Evolutionary conservation across 2,888 invertebrate genomes (phyloP).

Genomic region (Apamea anceps): DNA sequence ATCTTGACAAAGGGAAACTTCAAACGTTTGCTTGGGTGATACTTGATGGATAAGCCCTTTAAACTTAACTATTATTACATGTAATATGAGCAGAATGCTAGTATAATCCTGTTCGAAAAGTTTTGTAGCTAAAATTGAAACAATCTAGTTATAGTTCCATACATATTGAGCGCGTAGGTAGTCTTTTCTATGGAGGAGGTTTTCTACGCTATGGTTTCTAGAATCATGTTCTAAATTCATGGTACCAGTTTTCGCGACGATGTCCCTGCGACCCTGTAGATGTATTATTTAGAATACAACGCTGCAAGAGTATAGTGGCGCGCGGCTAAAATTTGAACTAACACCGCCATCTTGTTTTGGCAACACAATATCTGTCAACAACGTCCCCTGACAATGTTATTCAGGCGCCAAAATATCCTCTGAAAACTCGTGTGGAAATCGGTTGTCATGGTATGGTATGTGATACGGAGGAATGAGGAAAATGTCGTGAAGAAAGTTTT

Average conservation of each 20-base stretch:
- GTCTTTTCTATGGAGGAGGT: too few relatives aligned
- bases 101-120: not conserved
- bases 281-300: not conserved
- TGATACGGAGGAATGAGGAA: too few relatives aligned
- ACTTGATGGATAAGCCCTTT: conserved; percentile 26
- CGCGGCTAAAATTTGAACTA: not conserved
- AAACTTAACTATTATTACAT: conserved; percentile 17
- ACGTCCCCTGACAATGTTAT: not conserved
- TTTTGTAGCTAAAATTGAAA: not conserved
- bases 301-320: not conserved
- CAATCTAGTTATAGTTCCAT: too few relatives aligned
- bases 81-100: not conserved
- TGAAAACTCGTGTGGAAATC: too few relatives aligned
- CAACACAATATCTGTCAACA: not conserved
- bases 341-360: not conserved
- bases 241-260: too few relatives aligned
- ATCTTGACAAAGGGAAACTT: conserved; percentile 42
- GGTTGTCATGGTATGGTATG: too few relatives aligned
- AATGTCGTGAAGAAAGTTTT: too few relatives aligned
- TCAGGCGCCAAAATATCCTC: not conserved
- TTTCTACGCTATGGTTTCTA: too few relatives aligned
- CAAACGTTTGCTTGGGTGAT: conserved; percentile 41
- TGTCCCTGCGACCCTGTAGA: too few relatives aligned
- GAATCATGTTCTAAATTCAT: too few relatives aligned
- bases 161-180: too few relatives aligned